Evolutionary conservation across 2,113 vertebrate species (phyloP).

Genomic region (Bombycilla garrulus): DNA sequence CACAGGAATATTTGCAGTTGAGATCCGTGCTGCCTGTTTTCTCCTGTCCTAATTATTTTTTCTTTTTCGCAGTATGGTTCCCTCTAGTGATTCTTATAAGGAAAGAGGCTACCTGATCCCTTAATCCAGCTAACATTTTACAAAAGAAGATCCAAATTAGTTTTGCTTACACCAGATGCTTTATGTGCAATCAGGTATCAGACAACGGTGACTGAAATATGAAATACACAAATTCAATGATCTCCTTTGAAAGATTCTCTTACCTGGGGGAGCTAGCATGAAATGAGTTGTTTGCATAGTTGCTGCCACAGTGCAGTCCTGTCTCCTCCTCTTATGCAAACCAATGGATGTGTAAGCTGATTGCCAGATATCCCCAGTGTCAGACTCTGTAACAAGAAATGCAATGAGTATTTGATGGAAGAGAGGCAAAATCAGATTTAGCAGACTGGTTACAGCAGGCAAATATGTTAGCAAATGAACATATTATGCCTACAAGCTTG

Average conservation of each 20-base stretch:
- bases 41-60: slow-evolving; percentile 73
- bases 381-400: slow-evolving; percentile 11
- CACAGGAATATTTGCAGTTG: slow-evolving; percentile 48
- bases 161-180: slow-evolving; percentile 81
- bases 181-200: slow-evolving; percentile 74
- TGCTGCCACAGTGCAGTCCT: not conserved
- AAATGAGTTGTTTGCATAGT: slow-evolving; percentile 24
- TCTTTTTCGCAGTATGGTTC: slow-evolving; percentile 70
- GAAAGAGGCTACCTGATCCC: slow-evolving; percentile 79
- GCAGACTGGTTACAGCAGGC: not conserved
- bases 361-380: slow-evolving; percentile 18
- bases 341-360: not conserved
- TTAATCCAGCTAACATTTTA: slow-evolving; percentile 82
- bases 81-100: slow-evolving; percentile 79
- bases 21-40: slow-evolving; percentile 35
- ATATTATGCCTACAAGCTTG: not conserved
- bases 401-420: slow-evolving; percentile 35
- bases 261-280: slow-evolving; percentile 14
- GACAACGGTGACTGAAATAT: slow-evolving; percentile 62
- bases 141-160: slow-evolving; percentile 80
- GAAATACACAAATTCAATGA: slow-evolving; percentile 61
- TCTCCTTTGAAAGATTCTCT: slow-evolving; percentile 48
- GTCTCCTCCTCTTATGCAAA: slow-evolving; percentile 36
- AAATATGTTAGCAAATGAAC: not conserved
- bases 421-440: slow-evolving; percentile 32